Evolutionary conservation across 2,113 vertebrate genomes (phyloP).

Genomic region (Dascyllus trimaculatus): DNA sequence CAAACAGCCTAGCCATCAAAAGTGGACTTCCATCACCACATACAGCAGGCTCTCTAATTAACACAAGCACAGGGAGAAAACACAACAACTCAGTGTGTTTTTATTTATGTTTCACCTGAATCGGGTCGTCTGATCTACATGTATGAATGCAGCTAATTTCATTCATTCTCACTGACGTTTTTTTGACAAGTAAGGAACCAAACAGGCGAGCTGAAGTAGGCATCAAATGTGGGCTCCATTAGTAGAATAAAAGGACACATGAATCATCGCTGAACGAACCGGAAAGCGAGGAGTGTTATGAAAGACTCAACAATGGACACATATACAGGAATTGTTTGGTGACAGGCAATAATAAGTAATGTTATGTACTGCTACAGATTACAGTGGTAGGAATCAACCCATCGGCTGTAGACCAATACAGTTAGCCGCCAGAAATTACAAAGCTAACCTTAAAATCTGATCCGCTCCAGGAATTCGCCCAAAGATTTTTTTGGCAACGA

Average conservation of each 20-base stretch:
- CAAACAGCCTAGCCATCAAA: background rate
- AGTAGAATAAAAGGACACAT: background rate
- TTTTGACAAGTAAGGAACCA: background rate
- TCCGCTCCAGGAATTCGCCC: background rate
- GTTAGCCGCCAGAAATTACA: constrained; percentile 3
- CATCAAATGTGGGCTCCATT: constrained; percentile 6
- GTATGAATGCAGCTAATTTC: background rate
- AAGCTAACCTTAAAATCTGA: background rate
- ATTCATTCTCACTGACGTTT: background rate
- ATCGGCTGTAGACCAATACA: background rate
- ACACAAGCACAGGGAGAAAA: background rate
- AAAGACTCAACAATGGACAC: background rate
- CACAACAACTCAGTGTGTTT: background rate
- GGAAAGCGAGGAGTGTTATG: background rate
- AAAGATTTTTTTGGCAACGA: constrained; percentile 1
- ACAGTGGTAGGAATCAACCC: background rate
- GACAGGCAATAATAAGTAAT: background rate
- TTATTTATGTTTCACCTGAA: constrained; percentile 9
- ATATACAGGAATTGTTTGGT: background rate
- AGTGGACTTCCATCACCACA: background rate
- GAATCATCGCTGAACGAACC: constrained; percentile 8
- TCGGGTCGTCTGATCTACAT: background rate
- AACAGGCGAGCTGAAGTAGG: background rate
- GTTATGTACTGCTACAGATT: no score
- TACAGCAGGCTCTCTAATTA: background rate